These are phyloP conservation scores for Phylloscopus trochiloides DNA, from an alignment of 2,113 vertebrate genomes.

Conservation along the genomic window DNA sequence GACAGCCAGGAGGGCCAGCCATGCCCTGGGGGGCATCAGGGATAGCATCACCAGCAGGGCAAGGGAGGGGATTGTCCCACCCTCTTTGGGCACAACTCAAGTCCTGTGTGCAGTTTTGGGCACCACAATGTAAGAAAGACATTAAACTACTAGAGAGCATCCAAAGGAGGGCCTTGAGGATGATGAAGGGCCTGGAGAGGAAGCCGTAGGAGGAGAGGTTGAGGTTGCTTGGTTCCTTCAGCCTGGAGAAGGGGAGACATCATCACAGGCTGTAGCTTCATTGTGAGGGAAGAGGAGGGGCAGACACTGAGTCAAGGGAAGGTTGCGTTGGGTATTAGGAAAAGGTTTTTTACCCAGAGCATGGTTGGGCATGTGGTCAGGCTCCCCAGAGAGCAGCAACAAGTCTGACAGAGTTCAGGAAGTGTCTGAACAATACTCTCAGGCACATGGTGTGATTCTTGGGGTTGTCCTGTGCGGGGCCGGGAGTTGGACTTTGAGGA, in stretches of 20 bases:
- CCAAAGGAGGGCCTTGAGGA: neutral
- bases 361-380: neutral
- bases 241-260: neutral
- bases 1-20: neutral
- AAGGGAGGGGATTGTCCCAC: neutral
- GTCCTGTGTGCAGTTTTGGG: neutral
- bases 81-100: neutral
- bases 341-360: neutral
- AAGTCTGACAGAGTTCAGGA: neutral
- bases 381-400: neutral
- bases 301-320: neutral
- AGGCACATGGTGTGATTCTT: neutral
- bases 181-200: neutral
- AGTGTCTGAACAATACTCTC: neutral
- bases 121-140: neutral
- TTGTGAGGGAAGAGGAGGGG: neutral
- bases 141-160: neutral
- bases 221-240: neutral
- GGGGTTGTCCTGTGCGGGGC: neutral
- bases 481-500: neutral
- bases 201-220: neutral
- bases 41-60: fast-evolving
- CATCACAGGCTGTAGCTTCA: neutral
- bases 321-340: neutral
- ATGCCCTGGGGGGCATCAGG: neutral